Evolutionary conservation across 2,113 vertebrate genomes (phyloP), one percentile per base, ranked within the genome.

Genomic region (Anoplopoma fimbria): DNA sequence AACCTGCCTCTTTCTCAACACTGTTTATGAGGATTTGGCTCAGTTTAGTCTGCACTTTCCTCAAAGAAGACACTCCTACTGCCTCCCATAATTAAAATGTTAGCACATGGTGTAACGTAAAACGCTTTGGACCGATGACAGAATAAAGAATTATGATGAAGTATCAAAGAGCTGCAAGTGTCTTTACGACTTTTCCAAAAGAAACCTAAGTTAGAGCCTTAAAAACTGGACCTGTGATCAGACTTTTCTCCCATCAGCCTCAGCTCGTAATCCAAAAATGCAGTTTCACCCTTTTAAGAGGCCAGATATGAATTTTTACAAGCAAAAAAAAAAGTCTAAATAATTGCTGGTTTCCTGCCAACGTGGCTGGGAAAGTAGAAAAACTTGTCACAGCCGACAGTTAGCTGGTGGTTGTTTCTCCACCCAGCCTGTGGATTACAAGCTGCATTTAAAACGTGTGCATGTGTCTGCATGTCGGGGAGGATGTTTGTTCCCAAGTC

Each of bases 341-440:
- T 79, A 69, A 86, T 55, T 67, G 65, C 14, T 47, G 80, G 25
- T 74, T 14, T 85, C 40, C 38, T 58, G 70, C 77, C 71, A 78
- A 23, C 13, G 31, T 47, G 49, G 58, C 74, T 49, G 57, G 2
- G 33, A 4, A 67, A 70, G 72, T 2, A 55, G 70, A 76, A 62
- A 17, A 69, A 51, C 47, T 38, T 21, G 78, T 64, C 55, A 9
- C 25, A 62, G 65, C 60, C 31, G 64, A 64, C 64, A 17, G 68
- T 82, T 79, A 71, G 61, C 70, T 45, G 53, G 60, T 57, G 82
- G 70, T 79, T 87, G 62, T 75, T 79, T 63, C 80, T 71, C 75
- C 81, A 40, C 75, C 75, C 75, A 42, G 68, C 53, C 58, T 74
- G 65, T 45, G 79, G 42, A n/a, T n/a, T n/a, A n/a, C 33, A n/a